Percentiles rank a stretch among this genome's conserved stretches.
Conservation (phyloP, 2,797 vertebrate species). For the Spea hammondii region DNA sequence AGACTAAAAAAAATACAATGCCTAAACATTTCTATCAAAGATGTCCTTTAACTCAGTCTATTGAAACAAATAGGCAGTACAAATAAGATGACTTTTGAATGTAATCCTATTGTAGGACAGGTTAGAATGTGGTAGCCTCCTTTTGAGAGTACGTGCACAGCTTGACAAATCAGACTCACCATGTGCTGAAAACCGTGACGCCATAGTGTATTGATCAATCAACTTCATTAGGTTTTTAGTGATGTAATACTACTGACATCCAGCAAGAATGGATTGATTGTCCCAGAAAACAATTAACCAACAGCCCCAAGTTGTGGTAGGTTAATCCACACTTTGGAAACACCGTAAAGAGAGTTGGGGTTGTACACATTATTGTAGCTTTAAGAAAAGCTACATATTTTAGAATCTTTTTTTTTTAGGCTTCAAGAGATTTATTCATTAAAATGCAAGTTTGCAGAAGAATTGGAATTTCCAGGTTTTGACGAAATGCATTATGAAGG, state of each 20-base stretch:
- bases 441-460: no score
- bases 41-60: no score
- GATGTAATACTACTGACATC: slow-evolving; percentile 21
- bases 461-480: no score
- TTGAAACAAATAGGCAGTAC: no score
- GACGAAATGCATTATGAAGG: no score
- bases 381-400: no score
- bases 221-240: slow-evolving; percentile 31
- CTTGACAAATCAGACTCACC: slow-evolving; percentile 20
- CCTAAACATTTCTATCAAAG: no score
- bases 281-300: slow-evolving; percentile 22
- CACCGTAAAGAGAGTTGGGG: not conserved
- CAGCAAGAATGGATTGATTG: slow-evolving; percentile 18
- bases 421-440: no score
- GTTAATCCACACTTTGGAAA: not conserved
- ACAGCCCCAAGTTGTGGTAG: not conserved
- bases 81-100: no score
- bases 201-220: slow-evolving; percentile 41
- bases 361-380: no score
- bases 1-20: no score
- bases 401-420: no score
- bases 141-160: slow-evolving; percentile 27
- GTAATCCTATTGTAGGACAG: not conserved
- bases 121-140: not conserved
- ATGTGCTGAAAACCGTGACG: slow-evolving; percentile 31